A percentile compares a stretch with the other conserved stretches of the same genome.
Evolutionary conservation across 1,140 invertebrate genomes (phyloP).

Genomic region (Lepidostoma basale): DNA sequence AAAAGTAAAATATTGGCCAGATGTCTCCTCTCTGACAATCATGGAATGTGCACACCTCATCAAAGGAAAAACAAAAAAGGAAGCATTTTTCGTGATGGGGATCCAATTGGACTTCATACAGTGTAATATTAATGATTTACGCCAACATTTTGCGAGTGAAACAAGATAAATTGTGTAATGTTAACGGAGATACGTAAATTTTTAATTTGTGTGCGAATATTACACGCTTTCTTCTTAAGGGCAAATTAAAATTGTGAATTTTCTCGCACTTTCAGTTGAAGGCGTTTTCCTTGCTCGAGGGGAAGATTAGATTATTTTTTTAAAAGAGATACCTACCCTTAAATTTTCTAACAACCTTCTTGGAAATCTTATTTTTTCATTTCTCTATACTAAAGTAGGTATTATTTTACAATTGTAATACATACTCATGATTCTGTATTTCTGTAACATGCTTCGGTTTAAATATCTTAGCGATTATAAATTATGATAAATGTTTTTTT

Average conservation of each 20-base stretch:
- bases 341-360: constrained; percentile 19
- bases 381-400: no score
- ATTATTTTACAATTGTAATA: no score
- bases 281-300: constrained; percentile 16
- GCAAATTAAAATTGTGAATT: constrained; percentile 36
- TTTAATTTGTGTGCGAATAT: constrained; percentile 38
- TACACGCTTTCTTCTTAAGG: constrained; percentile 24
- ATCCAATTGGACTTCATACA: constrained; percentile 26
- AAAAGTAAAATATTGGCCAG: no score
- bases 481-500: no score
- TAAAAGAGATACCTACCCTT: background rate
- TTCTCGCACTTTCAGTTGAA: constrained; percentile 14
- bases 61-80: background rate
- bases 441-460: no score
- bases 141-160: constrained; percentile 25
- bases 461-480: no score
- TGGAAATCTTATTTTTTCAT: no score
- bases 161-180: constrained; percentile 34
- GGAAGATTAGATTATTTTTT: background rate
- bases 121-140: constrained; percentile 37
- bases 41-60: background rate
- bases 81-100: background rate
- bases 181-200: constrained; percentile 29
- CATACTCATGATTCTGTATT: no score
- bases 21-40: no score